Conservation (phyloP, 2,888 invertebrate species). For the Troides helena region DNA sequence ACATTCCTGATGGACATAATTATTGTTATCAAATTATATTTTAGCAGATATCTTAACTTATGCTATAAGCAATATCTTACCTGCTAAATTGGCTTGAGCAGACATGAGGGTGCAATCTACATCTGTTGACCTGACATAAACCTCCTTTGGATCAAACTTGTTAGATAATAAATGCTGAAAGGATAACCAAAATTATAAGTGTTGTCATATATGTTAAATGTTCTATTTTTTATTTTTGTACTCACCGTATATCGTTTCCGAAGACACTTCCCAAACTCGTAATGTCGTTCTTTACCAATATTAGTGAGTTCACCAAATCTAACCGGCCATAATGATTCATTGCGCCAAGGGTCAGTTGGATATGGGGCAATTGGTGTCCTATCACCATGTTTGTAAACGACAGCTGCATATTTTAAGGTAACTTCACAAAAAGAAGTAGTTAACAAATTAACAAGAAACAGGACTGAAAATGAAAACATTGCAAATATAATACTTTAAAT, state of each 20-base stretch:
- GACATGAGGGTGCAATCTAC: constrained; percentile 95
- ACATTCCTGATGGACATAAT: constrained; percentile 77
- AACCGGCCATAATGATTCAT: constrained; percentile 89
- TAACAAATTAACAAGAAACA: constrained; percentile 11
- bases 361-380: constrained; percentile 90
- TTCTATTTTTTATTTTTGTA: neutral
- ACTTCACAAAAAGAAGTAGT: constrained; percentile 39
- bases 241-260: constrained; percentile 84
- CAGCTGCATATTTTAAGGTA: constrained; percentile 64
- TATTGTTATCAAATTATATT: neutral
- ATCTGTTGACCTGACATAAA: constrained; percentile 88
- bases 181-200: neutral
- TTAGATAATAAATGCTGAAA: constrained; percentile 63
- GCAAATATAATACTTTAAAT: neutral
- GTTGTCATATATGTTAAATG: neutral
- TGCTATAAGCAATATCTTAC: constrained; percentile 39
- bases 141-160: constrained; percentile 72
- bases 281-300: constrained; percentile 87
- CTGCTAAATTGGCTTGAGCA: constrained; percentile 88
- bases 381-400: constrained; percentile 93
- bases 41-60: neutral
- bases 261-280: constrained; percentile 86
- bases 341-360: constrained; percentile 89
- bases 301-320: constrained; percentile 94
- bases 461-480: constrained; percentile 6